A percentile compares a stretch with the other conserved stretches of the same genome.
Evolutionary conservation across 2,113 vertebrate genomes (phyloP).

Genomic region (Redunca redunca): DNA sequence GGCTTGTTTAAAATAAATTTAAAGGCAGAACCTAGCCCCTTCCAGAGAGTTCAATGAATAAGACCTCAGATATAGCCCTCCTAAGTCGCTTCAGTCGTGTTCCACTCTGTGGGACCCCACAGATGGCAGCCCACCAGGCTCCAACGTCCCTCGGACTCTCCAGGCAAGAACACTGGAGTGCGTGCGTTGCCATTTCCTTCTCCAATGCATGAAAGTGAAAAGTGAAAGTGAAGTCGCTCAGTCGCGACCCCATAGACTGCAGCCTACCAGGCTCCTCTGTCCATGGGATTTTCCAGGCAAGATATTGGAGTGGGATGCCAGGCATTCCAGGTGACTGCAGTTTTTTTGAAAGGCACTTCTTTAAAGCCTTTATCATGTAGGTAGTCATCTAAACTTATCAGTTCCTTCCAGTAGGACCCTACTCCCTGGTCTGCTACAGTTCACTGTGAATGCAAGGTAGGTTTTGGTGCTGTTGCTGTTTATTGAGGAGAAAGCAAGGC

Average conservation of each 20-base stretch:
- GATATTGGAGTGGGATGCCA: too few relatives aligned
- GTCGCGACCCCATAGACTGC: too few relatives aligned
- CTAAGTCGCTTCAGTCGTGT: too few relatives aligned
- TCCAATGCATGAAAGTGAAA: too few relatives aligned
- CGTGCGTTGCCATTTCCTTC: too few relatives aligned
- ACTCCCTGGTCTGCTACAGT: background rate
- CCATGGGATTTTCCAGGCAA: too few relatives aligned
- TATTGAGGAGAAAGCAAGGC: background rate
- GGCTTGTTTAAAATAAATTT: background rate
- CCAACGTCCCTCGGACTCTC: too few relatives aligned
- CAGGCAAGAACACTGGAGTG: too few relatives aligned
- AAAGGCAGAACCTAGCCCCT: background rate
- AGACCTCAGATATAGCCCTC: background rate
- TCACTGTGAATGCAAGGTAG: background rate
- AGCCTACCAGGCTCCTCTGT: too few relatives aligned
- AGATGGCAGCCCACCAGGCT: too few relatives aligned
- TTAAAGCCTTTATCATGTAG: background rate
- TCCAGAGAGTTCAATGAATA: background rate
- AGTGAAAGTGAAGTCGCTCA: too few relatives aligned
- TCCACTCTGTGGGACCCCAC: too few relatives aligned
- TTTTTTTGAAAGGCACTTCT: background rate
- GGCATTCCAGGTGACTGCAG: background rate
- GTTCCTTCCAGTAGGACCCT: background rate
- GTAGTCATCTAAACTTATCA: background rate
- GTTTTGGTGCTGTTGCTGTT: background rate